Evolutionary conservation across 2,113 vertebrate genomes (phyloP).

Genomic region (Gymnarchus niloticus): DNA sequence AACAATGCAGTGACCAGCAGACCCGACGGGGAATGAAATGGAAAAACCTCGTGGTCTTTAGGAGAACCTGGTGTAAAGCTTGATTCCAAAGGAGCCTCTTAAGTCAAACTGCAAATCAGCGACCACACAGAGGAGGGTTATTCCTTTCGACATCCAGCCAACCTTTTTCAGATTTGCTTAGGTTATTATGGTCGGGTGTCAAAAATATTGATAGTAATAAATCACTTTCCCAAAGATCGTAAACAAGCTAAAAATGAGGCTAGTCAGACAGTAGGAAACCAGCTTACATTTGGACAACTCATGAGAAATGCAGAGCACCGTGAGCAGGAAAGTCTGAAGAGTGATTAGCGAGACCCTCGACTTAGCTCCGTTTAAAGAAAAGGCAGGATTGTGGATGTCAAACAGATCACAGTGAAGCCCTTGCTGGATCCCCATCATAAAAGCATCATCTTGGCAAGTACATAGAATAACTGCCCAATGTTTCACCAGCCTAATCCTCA

Average conservation of each 20-base stretch:
- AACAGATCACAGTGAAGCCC: slow-evolving; percentile 9
- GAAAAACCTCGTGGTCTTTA: no score
- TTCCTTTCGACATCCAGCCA: neutral
- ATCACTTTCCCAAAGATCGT: neutral
- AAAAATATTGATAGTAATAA: neutral
- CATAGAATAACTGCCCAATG: neutral
- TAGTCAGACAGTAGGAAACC: slow-evolving; percentile 9
- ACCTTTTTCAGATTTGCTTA: slow-evolving; percentile 3
- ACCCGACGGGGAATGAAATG: neutral
- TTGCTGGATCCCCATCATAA: neutral
- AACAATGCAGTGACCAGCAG: neutral
- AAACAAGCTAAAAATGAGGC: neutral
- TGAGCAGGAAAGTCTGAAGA: neutral
- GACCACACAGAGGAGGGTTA: neutral
- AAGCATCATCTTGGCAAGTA: neutral
- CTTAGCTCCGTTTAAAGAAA: neutral
- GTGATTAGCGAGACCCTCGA: neutral
- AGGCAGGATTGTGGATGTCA: neutral
- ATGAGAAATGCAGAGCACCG: neutral
- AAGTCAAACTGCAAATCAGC: no score
- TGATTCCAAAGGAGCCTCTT: no score
- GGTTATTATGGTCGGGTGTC: slow-evolving; percentile 7
- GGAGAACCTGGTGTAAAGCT: no score
- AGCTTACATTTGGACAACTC: slow-evolving; percentile 28
- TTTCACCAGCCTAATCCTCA: no score